phyloP scores from a whole-genome alignment of 2,888 invertebrate species.

The Osmoderma eremita region DNA sequence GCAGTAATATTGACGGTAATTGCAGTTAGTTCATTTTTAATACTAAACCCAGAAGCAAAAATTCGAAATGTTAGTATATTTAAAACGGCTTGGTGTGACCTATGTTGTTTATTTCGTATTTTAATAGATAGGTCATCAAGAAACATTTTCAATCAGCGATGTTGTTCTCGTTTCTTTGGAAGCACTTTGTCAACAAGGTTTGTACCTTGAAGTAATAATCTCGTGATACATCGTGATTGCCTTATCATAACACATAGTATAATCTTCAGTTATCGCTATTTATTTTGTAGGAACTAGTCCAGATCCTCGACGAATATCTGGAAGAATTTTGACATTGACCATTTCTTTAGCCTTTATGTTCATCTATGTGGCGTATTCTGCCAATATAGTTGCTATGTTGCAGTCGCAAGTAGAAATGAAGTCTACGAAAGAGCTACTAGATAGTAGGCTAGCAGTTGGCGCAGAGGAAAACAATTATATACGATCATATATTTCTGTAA shows the following conservation, averaged over 20 bases:
- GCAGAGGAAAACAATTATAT: conserved; percentile 62
- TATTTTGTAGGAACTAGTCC: conserved; percentile 59
- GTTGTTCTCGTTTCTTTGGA: conserved; percentile 63
- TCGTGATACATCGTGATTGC: too few relatives aligned
- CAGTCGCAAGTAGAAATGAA: conserved; percentile 64
- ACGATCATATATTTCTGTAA: conserved; percentile 62
- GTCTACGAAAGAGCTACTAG: conserved; percentile 59
- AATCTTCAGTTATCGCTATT: too few relatives aligned
- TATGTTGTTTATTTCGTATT: background rate
- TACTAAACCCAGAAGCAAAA: conserved; percentile 59
- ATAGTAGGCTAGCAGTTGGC: conserved; percentile 62
- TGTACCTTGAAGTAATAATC: too few relatives aligned
- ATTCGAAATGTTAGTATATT: conserved; percentile 40
- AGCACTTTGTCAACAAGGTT: conserved; percentile 66
- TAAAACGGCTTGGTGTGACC: background rate
- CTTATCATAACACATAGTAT: too few relatives aligned
- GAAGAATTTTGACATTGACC: conserved; percentile 62
- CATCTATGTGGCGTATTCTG: conserved; percentile 65
- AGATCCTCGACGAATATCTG: conserved; percentile 59
- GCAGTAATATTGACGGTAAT: conserved; percentile 55
- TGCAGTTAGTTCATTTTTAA: conserved; percentile 53
- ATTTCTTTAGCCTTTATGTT: conserved; percentile 63
- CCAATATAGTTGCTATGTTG: conserved; percentile 66
- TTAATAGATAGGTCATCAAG: conserved; percentile 35
- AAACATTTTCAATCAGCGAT: conserved; percentile 56